Evolutionary conservation across 1,140 invertebrate genomes (phyloP).

Genomic region (Cotesia chilonis): DNA sequence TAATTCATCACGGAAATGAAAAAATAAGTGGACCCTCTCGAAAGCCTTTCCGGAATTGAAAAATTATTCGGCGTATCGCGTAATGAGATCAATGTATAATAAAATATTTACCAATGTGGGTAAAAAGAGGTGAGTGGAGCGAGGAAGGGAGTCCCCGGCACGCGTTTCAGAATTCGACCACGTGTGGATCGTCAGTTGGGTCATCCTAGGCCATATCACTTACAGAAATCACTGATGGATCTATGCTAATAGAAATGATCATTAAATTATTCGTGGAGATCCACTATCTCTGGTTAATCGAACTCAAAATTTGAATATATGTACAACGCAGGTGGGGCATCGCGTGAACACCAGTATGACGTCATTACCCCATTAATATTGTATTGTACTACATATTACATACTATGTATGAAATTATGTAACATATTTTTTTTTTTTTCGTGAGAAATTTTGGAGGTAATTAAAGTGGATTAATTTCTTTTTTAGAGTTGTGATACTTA

Average conservation of each 20-base stretch:
- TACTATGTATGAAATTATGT: no score
- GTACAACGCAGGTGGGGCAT: slow-evolving; percentile 38
- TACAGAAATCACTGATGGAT: slow-evolving; percentile 52
- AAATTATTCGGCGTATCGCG: no score
- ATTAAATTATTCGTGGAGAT: slow-evolving; percentile 51
- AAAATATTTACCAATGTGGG: slow-evolving; percentile 26
- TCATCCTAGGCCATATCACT: slow-evolving; percentile 29
- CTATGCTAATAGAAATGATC: slow-evolving; percentile 62
- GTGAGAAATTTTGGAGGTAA: no score
- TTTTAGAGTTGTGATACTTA: no score
- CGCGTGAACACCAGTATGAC: slow-evolving; percentile 25
- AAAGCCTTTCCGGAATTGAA: no score
- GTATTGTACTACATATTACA: background rate
- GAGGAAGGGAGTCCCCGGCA: background rate
- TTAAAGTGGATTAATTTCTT: no score
- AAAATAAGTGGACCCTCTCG: no score
- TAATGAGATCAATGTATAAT: slow-evolving; percentile 14
- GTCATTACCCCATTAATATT: slow-evolving; percentile 25
- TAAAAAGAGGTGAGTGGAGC: background rate
- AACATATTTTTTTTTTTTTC: no score
- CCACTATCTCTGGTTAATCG: slow-evolving; percentile 48
- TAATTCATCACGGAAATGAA: slow-evolving; percentile 1
- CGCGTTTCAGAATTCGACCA: slow-evolving; percentile 19
- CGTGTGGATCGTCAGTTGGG: slow-evolving; percentile 26
- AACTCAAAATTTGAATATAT: slow-evolving; percentile 53